A percentile compares a stretch with the other conserved stretches of the same genome.
Evolutionary conservation across 2,888 invertebrate species (phyloP).

Genomic region (Linnaemya vulpina): DNA sequence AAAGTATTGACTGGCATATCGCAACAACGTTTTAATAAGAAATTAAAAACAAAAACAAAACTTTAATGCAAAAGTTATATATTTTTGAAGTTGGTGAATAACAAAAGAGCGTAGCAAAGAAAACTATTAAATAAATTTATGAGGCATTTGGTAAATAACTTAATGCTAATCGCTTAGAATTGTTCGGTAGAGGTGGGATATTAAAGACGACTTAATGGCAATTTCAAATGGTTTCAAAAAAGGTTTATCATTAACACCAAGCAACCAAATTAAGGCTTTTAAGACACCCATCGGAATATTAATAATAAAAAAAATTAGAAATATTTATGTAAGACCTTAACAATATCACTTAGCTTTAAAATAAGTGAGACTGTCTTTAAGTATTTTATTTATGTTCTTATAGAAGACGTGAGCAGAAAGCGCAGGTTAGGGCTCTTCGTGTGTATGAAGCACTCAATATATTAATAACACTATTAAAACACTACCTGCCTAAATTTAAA

Average conservation of each 20-base stretch:
- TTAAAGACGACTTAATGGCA: slow-evolving; percentile 1
- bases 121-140: slow-evolving; percentile 24
- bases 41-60: slow-evolving; percentile 55
- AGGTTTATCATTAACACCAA: background rate
- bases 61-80: slow-evolving; percentile 49
- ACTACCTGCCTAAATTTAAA: too few species aligned
- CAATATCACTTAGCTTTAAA: too few species aligned
- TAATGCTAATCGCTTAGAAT: slow-evolving; percentile 10
- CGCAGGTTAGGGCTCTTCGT: too few species aligned
- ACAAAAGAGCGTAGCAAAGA: background rate
- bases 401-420: too few species aligned
- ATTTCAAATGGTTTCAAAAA: background rate
- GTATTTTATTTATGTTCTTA: too few species aligned
- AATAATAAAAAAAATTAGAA: too few species aligned
- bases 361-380: too few species aligned
- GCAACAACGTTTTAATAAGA: slow-evolving; percentile 42
- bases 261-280: too few species aligned
- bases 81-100: slow-evolving; percentile 18
- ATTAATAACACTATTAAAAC: too few species aligned
- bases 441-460: too few species aligned
- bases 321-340: too few species aligned
- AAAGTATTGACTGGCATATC: slow-evolving; percentile 36
- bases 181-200: background rate
- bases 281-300: too few species aligned
- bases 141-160: slow-evolving; percentile 40